Evolutionary conservation across 53 echinoderm and acorn worm species (phyloP), one percentile per base, ranked within the genome.

Genomic region (Pentamera pediparva): DNA sequence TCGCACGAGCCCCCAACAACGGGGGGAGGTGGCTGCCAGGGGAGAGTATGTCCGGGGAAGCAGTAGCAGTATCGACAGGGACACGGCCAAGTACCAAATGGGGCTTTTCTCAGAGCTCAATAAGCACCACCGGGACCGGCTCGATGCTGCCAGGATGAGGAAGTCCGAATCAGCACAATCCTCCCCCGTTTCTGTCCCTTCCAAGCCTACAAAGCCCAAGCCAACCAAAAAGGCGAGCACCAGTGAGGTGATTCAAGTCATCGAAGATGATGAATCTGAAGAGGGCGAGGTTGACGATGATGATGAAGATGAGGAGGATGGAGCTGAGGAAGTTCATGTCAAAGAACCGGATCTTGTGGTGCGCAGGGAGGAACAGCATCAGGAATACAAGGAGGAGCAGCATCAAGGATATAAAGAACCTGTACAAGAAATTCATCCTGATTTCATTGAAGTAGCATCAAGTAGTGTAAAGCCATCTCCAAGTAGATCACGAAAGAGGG

Each of bases 51-150:
- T 27, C 65, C 49, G 41, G 77, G 78, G 78, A 56, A 45, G 74
- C 1, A 86, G 86, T 71, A 61, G 85, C 18, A 75, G 78, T 51
- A 32, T 87, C 40, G 87, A 87, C 37, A 60, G 43, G 43, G 67
- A 77, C 45, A 59, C 73, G 12, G 87, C 87, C 62, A 82, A 69
- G 45, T 87, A 77, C 56, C 70, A 87, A 78, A 87, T 87, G 87
- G 87, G 87, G 40, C 75, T 87, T 17, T 77, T 73, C 41, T 87
- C 87, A 12, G 87, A 78, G 65, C 39, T 87, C 11, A 78, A 39
- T 30, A 87, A 87, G 39, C 82, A 87, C 49, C 82, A 81, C 31
- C 39, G 52, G 75, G 55, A 72, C 27, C 34, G 36, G 32, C 35
- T 72, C n/a, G 49, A 70, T n/a, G 21, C 71, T 17, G 26, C 54